Evolutionary conservation across 2,797 vertebrate species (phyloP).

Genomic region (Tokudaia tokunoshimensis): DNA sequence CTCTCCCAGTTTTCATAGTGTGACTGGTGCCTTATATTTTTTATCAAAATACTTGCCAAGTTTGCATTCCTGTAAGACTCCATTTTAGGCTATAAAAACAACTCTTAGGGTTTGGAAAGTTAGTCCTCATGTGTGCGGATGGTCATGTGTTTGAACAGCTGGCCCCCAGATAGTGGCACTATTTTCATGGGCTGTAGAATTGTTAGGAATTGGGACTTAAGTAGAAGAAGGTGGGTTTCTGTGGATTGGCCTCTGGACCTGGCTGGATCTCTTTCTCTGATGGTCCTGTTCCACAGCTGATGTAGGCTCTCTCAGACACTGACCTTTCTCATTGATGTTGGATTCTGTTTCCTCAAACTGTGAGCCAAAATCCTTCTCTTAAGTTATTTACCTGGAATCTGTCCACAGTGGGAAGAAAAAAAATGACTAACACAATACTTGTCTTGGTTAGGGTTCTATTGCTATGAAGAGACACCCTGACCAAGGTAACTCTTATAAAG

Average conservation of each 20-base stretch:
- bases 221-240: background rate
- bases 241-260: background rate
- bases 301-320: background rate
- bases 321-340: background rate
- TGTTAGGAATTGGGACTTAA: background rate
- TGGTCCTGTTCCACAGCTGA: background rate
- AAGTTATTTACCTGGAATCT: background rate
- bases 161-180: background rate
- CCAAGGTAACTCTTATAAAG: background rate
- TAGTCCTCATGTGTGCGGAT: background rate
- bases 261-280: background rate
- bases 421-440: background rate
- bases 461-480: background rate
- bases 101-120: background rate
- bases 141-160: background rate
- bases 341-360: background rate
- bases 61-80: conserved; percentile 20
- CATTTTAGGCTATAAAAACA: background rate
- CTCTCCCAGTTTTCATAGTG: background rate
- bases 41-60: background rate
- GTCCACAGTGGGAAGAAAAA: background rate
- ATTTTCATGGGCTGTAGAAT: background rate
- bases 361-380: background rate
- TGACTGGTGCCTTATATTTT: background rate
- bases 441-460: background rate